Evolutionary conservation across 2,797 vertebrate genomes (phyloP), one percentile per base, ranked within the genome.

Genomic region (Philypnodon macrostomus): DNA sequence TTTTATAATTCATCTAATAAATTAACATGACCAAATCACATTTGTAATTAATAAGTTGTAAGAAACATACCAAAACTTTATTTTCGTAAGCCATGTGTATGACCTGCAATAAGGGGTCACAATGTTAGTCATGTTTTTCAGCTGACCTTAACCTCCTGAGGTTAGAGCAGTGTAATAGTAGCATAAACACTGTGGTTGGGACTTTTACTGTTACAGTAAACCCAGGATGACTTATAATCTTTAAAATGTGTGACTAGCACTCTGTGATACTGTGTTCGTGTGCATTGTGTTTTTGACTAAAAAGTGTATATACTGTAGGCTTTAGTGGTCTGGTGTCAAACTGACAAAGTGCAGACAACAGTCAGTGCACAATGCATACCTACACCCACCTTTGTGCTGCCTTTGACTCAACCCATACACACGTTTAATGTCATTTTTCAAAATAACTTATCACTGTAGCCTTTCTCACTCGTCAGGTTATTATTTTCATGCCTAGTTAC

Each of bases 1-100:
- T 90, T 90, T 90, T 47, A 24, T 47, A 82, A n/a, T 88, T 77
- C 64, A 63, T 60, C 68, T 73, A 84, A 88, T 85, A 80, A 85
- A 89, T 85, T 46, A 84, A 61, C 53, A n/a, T n/a, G n/a, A n/a
- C n/a, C n/a, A n/a, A n/a, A n/a, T n/a, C n/a, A n/a, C n/a, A n/a
- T n/a, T n/a, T n/a, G n/a, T n/a, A n/a, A n/a, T n/a, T n/a, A n/a
- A n/a, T n/a, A n/a, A n/a, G n/a, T n/a, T n/a, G n/a, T n/a, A n/a
- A n/a, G n/a, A n/a, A n/a, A n/a, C n/a, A n/a, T n/a, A n/a, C n/a
- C n/a, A n/a, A n/a, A n/a, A n/a, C n/a, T n/a, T n/a, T n/a, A n/a
- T n/a, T n/a, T n/a, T n/a, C n/a, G n/a, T n/a, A n/a, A n/a, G n/a
- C n/a, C n/a, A n/a, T n/a, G n/a, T n/a, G n/a, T n/a, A n/a, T n/a